These are phyloP conservation scores for Marasmarcha lunaedactyla DNA, from an alignment of 2,888 invertebrate genomes.

Conservation along the genomic window DNA sequence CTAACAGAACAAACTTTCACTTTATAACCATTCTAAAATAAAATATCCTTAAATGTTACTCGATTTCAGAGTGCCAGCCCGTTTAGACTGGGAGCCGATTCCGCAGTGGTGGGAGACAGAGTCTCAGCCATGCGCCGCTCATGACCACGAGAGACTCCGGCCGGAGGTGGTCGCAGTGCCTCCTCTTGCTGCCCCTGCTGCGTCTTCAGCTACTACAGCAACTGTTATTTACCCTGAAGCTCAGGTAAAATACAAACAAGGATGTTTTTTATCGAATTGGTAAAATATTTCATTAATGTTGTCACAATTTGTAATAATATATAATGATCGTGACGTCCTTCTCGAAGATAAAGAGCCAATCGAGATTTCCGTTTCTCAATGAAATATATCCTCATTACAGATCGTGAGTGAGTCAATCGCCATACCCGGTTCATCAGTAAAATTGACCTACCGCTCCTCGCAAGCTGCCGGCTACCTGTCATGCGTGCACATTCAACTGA, in stretches of 20 bases:
- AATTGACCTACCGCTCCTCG: slow-evolving; percentile 95
- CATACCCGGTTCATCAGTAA: slow-evolving; percentile 93
- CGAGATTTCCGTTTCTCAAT: too few relatives aligned
- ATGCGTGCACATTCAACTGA: slow-evolving; percentile 90
- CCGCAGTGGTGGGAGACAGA: slow-evolving; percentile 71
- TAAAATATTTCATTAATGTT: too few relatives aligned
- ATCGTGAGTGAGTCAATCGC: slow-evolving; percentile 96
- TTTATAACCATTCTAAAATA: too few relatives aligned
- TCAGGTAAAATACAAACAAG: slow-evolving; percentile 74
- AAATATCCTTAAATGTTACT: too few relatives aligned
- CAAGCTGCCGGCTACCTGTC: slow-evolving; percentile 95
- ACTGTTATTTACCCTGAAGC: slow-evolving; percentile 92
- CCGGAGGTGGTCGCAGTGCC: slow-evolving; percentile 92
- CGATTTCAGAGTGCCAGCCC: slow-evolving; percentile 48
- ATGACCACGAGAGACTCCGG: slow-evolving; percentile 86
- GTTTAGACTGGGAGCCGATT: slow-evolving; percentile 60
- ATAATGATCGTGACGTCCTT: too few relatives aligned
- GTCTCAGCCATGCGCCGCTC: slow-evolving; percentile 77
- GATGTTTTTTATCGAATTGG: too few relatives aligned
- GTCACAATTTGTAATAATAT: too few relatives aligned
- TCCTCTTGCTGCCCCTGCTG: slow-evolving; percentile 91
- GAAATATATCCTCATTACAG: too few relatives aligned
- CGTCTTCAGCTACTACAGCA: slow-evolving; percentile 87
- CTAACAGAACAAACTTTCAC: too few relatives aligned
- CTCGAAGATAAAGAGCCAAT: too few relatives aligned